A percentile compares a stretch with the other conserved stretches of the same genome.
phyloP scores from a whole-genome alignment of 2,888 invertebrate genomes.

The Rhaphigaster nebulosa region DNA sequence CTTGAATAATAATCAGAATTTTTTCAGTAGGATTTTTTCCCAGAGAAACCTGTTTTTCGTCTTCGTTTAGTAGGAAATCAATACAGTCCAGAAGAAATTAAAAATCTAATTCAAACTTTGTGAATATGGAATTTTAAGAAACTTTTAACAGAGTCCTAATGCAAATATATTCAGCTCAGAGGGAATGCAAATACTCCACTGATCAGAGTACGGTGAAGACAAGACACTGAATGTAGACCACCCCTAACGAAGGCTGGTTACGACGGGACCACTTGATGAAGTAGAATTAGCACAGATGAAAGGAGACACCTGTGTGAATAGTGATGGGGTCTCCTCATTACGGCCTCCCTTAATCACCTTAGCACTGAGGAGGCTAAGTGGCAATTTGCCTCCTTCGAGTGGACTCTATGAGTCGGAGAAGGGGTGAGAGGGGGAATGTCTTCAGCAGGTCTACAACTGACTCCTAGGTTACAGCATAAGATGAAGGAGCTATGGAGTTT shows the following conservation, averaged over 20 bases:
- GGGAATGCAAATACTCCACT: background rate
- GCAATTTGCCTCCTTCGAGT: constrained; percentile 37
- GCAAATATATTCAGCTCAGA: background rate
- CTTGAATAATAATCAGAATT: no score
- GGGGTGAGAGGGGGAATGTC: background rate
- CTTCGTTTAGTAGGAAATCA: background rate
- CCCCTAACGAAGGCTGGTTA: constrained; percentile 8
- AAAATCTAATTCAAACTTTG: background rate
- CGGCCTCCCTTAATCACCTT: background rate
- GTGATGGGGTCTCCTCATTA: constrained; percentile 23
- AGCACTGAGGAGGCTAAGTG: constrained; percentile 35
- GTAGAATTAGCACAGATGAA: constrained; percentile 38
- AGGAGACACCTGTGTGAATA: constrained; percentile 46
- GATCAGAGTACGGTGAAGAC: background rate
- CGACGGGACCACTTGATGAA: constrained; percentile 32
- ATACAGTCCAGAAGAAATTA: background rate
- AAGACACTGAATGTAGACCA: background rate
- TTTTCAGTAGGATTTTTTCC: no score
- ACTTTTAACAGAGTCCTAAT: background rate
- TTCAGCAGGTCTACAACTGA: background rate
- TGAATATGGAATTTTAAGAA: background rate
- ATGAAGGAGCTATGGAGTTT: background rate
- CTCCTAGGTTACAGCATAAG: background rate
- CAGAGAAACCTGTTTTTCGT: background rate
- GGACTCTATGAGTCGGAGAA: background rate